A percentile compares a stretch with the other conserved stretches of the same genome.
Evolutionary conservation across 2,888 invertebrate species (phyloP).

Genomic region (Rhorus exstirpatorius): DNA sequence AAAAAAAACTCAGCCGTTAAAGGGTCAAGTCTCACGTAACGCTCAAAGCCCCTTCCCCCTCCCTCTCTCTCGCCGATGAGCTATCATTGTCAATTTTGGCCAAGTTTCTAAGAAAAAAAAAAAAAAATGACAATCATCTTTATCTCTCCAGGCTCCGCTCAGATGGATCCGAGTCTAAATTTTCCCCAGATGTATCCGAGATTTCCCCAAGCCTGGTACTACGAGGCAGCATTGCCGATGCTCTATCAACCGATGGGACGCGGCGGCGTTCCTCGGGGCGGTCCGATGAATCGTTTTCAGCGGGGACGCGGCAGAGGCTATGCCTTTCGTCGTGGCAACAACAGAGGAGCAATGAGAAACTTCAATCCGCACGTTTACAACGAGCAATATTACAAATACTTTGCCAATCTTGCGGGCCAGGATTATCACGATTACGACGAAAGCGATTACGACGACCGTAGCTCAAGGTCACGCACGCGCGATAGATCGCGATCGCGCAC

Average conservation of each 20-base stretch:
- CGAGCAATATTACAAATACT: constrained; percentile 88
- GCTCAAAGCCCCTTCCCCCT: no score
- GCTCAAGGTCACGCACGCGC: constrained; percentile 76
- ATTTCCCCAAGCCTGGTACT: constrained; percentile 82
- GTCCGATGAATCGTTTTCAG: constrained; percentile 75
- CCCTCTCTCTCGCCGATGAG: no score
- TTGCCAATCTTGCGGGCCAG: constrained; percentile 88
- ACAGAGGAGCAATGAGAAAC: constrained; percentile 78
- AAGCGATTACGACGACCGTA: constrained; percentile 80
- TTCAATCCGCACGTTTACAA: constrained; percentile 85
- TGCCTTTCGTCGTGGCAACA: constrained; percentile 72
- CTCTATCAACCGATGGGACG: constrained; percentile 77
- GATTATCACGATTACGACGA: constrained; percentile 87
- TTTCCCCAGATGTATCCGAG: constrained; percentile 79
- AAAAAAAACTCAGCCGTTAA: no score
- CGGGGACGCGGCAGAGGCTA: constrained; percentile 75
- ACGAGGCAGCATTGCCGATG: constrained; percentile 80
- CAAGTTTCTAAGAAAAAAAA: no score
- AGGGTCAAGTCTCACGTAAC: no score
- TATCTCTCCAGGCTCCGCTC: constrained; percentile 63
- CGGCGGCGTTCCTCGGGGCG: constrained; percentile 76
- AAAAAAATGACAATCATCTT: not conserved
- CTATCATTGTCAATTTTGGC: no score
- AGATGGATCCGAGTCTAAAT: constrained; percentile 72
- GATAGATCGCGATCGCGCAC: constrained; percentile 80